Evolutionary conservation across 2,888 invertebrate genomes (phyloP).

Genomic region (Thalpophila matura): DNA sequence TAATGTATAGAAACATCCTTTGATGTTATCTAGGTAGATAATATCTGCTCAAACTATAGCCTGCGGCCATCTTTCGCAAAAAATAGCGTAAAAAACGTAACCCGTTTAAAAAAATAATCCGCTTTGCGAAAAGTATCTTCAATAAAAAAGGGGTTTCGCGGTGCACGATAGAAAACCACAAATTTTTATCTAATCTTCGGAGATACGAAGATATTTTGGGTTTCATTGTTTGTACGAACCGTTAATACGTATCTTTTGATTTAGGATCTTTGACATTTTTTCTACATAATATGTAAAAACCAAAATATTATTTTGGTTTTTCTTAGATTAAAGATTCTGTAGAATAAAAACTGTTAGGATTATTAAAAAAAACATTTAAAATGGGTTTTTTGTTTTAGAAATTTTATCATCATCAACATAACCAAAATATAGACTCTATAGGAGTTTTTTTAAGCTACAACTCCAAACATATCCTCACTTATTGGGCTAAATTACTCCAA

Average conservation of each 20-base stretch:
- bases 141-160: constrained; percentile 79
- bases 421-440: no score
- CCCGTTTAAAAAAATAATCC: constrained; percentile 86
- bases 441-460: no score
- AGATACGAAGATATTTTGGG: constrained; percentile 67
- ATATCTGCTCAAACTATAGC: constrained; percentile 58
- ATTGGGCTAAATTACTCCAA: constrained; percentile 11
- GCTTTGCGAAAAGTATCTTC: constrained; percentile 81
- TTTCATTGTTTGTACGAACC: constrained; percentile 60
- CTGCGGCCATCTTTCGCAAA: constrained; percentile 62
- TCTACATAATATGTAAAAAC: no score
- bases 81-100: constrained; percentile 76
- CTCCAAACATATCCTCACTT: neutral
- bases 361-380: no score
- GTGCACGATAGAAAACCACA: constrained; percentile 77
- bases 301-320: constrained; percentile 8
- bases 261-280: constrained; percentile 1
- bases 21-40: constrained; percentile 59
- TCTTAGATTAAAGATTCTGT: neutral
- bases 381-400: no score
- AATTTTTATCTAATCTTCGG: constrained; percentile 78
- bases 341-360: neutral
- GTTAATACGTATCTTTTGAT: constrained; percentile 48
- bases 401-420: no score
- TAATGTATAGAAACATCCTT: constrained; percentile 43